A percentile compares a stretch with the other conserved stretches of the same genome.
Conservation (phyloP, 2,888 invertebrate genomes). For the Eilema depressum region DNA sequence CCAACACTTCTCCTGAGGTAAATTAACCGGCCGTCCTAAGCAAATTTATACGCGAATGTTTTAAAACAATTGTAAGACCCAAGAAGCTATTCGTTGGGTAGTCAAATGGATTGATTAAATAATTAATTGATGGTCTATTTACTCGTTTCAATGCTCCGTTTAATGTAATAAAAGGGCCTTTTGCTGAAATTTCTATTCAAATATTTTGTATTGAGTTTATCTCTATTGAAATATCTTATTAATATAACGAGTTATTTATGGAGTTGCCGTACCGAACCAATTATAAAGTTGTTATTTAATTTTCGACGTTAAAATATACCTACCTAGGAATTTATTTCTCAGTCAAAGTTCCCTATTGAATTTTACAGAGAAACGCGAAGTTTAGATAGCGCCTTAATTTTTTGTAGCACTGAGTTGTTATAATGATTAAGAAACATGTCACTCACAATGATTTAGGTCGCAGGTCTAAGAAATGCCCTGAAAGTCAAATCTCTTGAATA, state of each 20-base stretch:
- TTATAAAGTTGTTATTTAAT: neutral
- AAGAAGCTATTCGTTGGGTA: neutral
- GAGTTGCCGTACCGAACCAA: neutral
- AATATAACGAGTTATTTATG: neutral
- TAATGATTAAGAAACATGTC: too few relatives aligned
- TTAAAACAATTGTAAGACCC: neutral
- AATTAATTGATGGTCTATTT: constrained; percentile 13
- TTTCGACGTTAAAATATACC: neutral
- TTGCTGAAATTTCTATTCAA: constrained; percentile 27
- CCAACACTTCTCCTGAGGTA: neutral
- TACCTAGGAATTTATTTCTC: neutral
- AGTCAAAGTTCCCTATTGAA: neutral
- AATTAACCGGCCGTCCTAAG: neutral
- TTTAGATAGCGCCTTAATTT: neutral
- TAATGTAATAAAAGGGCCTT: neutral
- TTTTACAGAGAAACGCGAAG: neutral
- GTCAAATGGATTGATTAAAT: constrained; percentile 5
- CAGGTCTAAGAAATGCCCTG: too few relatives aligned
- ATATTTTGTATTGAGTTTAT: constrained; percentile 18
- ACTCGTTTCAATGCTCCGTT: constrained; percentile 1
- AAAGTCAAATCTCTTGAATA: too few relatives aligned
- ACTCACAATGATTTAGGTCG: too few relatives aligned
- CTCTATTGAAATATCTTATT: too few relatives aligned
- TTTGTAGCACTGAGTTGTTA: neutral
- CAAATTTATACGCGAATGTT: neutral